phyloP scores from a whole-genome alignment of 2,797 vertebrate genomes.

The Champsocephalus esox region DNA sequence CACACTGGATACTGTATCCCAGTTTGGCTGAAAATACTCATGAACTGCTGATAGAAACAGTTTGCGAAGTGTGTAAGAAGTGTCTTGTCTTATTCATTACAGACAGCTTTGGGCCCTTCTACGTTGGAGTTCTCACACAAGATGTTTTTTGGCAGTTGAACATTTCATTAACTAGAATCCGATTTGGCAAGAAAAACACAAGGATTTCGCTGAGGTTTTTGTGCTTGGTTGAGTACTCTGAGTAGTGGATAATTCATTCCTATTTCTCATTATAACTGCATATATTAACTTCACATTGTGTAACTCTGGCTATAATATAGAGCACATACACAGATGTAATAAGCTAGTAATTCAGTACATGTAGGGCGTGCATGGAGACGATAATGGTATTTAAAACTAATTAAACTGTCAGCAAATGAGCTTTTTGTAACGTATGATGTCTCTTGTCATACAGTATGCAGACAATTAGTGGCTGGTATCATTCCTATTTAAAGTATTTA shows the following conservation, averaged over 20 bases:
- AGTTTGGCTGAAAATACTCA: conserved; percentile 25
- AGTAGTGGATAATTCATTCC: conserved; percentile 39
- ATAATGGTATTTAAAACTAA: conserved; percentile 46
- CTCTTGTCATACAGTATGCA: conserved; percentile 9
- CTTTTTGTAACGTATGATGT: conserved; percentile 22
- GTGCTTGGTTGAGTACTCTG: conserved; percentile 32
- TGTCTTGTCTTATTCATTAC: conserved; percentile 37
- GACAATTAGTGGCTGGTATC: not conserved
- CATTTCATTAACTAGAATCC: conserved; percentile 60
- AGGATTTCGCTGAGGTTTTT: conserved; percentile 17
- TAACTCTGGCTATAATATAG: conserved; percentile 14
- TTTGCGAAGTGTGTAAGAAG: conserved; percentile 48
- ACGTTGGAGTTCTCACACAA: conserved; percentile 21
- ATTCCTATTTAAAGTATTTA: conserved; percentile 25
- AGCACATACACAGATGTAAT: conserved; percentile 22
- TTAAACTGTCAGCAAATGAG: conserved; percentile 48
- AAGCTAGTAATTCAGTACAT: conserved; percentile 15
- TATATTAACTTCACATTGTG: conserved; percentile 43
- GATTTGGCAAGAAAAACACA: conserved; percentile 52
- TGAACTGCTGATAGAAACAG: conserved; percentile 22
- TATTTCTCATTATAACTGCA: conserved; percentile 57
- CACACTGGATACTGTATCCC: conserved; percentile 40
- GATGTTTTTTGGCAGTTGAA: conserved; percentile 58
- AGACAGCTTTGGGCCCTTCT: conserved; percentile 13
- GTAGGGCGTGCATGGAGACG: conserved; percentile 9